Conservation (phyloP, 1,140 invertebrate genomes). For the Drosophila mojavensis region DNA sequence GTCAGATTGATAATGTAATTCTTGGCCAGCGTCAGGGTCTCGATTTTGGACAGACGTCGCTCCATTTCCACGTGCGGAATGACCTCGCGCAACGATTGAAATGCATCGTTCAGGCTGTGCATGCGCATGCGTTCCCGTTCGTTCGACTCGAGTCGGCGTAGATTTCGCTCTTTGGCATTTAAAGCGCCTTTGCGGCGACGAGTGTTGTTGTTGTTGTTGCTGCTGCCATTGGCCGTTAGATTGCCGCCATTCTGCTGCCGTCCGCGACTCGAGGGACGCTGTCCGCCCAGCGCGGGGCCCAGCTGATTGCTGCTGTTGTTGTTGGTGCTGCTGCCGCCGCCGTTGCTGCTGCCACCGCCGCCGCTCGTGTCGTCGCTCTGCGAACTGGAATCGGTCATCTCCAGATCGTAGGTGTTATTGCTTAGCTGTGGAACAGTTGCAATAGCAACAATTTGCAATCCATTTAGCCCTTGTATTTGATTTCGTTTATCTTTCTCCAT, state of each 20-base stretch:
- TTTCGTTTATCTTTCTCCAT: neutral
- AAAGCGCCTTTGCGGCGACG: constrained; percentile 89
- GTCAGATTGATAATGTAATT: constrained; percentile 96
- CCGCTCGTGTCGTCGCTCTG: constrained; percentile 83
- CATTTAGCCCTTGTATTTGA: neutral
- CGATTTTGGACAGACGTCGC: constrained; percentile 93
- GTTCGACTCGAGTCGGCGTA: constrained; percentile 93
- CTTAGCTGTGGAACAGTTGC: constrained; percentile 61
- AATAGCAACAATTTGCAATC: neutral
- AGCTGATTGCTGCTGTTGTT: constrained; percentile 47
- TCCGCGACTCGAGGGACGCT: constrained; percentile 66
- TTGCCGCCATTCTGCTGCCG: constrained; percentile 39
- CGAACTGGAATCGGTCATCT: constrained; percentile 84
- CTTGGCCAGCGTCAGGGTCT: constrained; percentile 93
- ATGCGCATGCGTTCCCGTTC: constrained; percentile 94
- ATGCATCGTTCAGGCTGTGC: constrained; percentile 95
- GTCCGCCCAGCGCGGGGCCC: constrained; percentile 27
- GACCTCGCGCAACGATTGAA: constrained; percentile 92
- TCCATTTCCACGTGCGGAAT: constrained; percentile 95
- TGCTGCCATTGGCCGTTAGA: constrained; percentile 33
- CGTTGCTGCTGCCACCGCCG: constrained; percentile 82
- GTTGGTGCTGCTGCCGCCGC: constrained; percentile 72
- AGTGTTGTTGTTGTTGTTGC: constrained; percentile 37
- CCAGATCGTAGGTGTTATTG: constrained; percentile 83
- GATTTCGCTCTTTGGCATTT: constrained; percentile 91